Base-by-base conservation (phyloP, 2,888 invertebrate genomes). In the Hirtodrosophila duncani region DNA sequence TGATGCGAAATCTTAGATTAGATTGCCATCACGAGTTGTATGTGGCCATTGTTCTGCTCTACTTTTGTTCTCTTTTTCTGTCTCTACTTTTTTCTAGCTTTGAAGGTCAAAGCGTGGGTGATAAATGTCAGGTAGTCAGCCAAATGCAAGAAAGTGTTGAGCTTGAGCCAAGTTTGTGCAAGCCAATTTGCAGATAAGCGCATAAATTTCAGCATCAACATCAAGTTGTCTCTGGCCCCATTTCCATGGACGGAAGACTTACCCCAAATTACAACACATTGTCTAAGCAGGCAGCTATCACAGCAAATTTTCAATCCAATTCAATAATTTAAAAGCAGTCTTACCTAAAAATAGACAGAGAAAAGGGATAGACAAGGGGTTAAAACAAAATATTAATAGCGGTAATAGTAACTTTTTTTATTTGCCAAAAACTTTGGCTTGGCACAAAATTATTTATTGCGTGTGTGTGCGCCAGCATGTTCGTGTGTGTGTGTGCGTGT, bases 171-270 rank as follows among this genome's bases (percentile, higher is more conserved):
- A 67, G 39, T 49, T 27, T 36, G 42, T 57, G 50, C 43, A 14
- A 53, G 53, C 67, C 57, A 64, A 61, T 75, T 75, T 62, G 71
- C 71, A 71, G n/a, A n/a, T n/a, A n/a, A n/a, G n/a, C n/a, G n/a
- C n/a, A n/a, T n/a, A n/a, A n/a, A n/a, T n/a, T n/a, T n/a, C n/a
- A n/a, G n/a, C n/a, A n/a, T n/a, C n/a, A n/a, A n/a, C n/a, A n/a
- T n/a, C n/a, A n/a, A n/a, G n/a, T n/a, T 62, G 80, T 55, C 38
- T 75, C 50, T n/a, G n/a, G n/a, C n/a, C n/a, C n/a, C n/a, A 20
- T 20, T 20, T 3, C 20, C 4, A n/a, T n/a, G n/a, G n/a, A n/a
- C n/a, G n/a, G n/a, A n/a, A n/a, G n/a, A 67, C 80, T 79, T 58
- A 49, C 59, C 57, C 52, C 16, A 33, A 33, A 18, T 18, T 10